Evolutionary conservation across 2,888 invertebrate genomes (phyloP), one percentile per base, ranked within the genome.

Genomic region (Ophion ventricosus): DNA sequence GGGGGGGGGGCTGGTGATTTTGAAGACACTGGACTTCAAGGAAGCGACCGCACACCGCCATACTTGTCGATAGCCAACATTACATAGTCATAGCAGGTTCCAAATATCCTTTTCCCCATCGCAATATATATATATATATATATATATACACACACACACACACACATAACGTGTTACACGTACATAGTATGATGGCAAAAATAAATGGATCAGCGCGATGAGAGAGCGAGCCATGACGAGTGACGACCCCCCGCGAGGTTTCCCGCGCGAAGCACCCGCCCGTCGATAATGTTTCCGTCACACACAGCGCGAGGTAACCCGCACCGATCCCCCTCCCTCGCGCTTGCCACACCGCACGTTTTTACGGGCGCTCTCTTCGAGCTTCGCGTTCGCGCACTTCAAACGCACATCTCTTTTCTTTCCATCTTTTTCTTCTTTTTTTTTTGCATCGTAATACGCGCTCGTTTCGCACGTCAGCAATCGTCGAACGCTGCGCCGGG

Each of bases 211-310:
- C 67, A 61, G 35, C 49, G 56, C 57, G 72, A 43, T 43, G 43
- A 43, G 43, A 43, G 43, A 14, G 43, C 43, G 61, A 14, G 74
- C 56, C 82, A 85, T 88, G 89, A 89, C 86, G 90, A 87, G 86
- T 80, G 83, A 79, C 82, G 88, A 86, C 92, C 92, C 92, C 93
- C 92, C 90, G 89, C 85, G 86, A 87, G 81, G 86, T 89, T 92
- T 93, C 93, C 93, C 93, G 93, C 93, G 93, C 92, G 90, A 90
- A 88, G 89, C 92, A 93, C 89, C 92, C 89, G 92, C 87, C 89
- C 88, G 93, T 92, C 91, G 89, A 90, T 93, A 93, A 92, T 92
- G 89, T 90, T 89, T 88, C 89, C 89, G 43, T 43, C 43, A 43
- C 43, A 17, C 83, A 72, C 77, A 78, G 82, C 79, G 83, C 75